These are phyloP conservation scores for Eublepharis macularius DNA, from an alignment of 2,113 vertebrate genomes.

Conservation along the genomic window DNA sequence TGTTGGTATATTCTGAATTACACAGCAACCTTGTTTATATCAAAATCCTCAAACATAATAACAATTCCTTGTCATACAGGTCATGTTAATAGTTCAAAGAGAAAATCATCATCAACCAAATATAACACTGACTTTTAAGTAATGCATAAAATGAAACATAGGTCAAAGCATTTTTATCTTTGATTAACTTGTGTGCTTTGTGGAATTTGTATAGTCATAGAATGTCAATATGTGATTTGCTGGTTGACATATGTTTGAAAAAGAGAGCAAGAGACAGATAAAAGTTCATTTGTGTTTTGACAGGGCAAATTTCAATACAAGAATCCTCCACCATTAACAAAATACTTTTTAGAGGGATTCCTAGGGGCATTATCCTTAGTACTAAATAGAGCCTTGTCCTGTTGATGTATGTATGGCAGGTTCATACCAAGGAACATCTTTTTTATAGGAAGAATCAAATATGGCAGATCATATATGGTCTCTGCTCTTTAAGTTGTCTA, in stretches of 20 bases:
- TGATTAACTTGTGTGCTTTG: slow-evolving; percentile 24
- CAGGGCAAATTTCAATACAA: slow-evolving; percentile 26
- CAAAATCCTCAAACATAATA: slow-evolving; percentile 24
- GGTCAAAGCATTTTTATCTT: not conserved
- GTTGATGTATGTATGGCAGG: too few relatives aligned
- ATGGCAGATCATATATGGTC: too few relatives aligned
- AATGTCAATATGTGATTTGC: slow-evolving; percentile 44
- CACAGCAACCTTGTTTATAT: slow-evolving; percentile 48
- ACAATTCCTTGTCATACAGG: slow-evolving; percentile 29
- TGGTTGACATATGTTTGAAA: slow-evolving; percentile 26
- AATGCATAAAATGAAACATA: not conserved
- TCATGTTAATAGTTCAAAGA: slow-evolving; percentile 18
- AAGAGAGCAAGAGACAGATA: not conserved
- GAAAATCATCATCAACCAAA: slow-evolving; percentile 14
- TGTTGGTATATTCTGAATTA: slow-evolving; percentile 22
- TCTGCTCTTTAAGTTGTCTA: too few relatives aligned
- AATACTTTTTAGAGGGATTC: not conserved
- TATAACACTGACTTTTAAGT: slow-evolving; percentile 18
- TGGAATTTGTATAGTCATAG: not conserved
- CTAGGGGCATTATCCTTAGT: too few relatives aligned
- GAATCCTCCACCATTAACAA: not conserved
- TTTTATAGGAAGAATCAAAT: too few relatives aligned
- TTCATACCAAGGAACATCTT: too few relatives aligned
- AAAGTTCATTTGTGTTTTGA: slow-evolving; percentile 35
- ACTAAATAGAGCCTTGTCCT: too few relatives aligned